Conservation (phyloP, 1,140 invertebrate genomes). For the Cyclina sinensis region DNA sequence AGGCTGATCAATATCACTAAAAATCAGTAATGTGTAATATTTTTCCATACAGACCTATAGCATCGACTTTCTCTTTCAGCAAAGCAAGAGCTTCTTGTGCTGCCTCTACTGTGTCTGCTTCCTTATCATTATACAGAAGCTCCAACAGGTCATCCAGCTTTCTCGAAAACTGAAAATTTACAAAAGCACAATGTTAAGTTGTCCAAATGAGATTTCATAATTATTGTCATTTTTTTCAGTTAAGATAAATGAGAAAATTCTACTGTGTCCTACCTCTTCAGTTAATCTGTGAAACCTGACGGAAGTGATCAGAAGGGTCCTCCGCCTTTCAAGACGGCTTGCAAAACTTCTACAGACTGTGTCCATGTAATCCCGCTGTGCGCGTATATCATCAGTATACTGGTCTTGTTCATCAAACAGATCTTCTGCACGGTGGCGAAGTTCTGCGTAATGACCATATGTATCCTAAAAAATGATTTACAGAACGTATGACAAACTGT, state of each 20-base stretch:
- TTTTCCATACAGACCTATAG: conserved; percentile 77
- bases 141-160: conserved; percentile 84
- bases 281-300: conserved; percentile 92
- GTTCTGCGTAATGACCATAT: conserved; percentile 90
- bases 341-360: conserved; percentile 93
- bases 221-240: no score
- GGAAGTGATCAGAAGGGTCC: conserved; percentile 93
- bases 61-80: conserved; percentile 83
- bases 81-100: conserved; percentile 78
- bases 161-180: conserved; percentile 78
- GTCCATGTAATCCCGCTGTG: conserved; percentile 90
- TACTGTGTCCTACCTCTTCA: conserved; percentile 88
- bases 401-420: conserved; percentile 89
- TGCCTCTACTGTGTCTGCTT: conserved; percentile 90
- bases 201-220: no score
- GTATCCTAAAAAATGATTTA: conserved; percentile 82
- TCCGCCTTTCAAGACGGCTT: conserved; percentile 91
- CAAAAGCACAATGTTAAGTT: not conserved
- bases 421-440: conserved; percentile 90
- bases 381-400: conserved; percentile 81
- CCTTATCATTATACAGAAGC: conserved; percentile 87
- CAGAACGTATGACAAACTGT: no score
- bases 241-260: no score
- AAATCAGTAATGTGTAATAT: no score
- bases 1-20: no score